phyloP scores from a whole-genome alignment of 2,797 vertebrate genomes.

The Pelobates cultripes region DNA sequence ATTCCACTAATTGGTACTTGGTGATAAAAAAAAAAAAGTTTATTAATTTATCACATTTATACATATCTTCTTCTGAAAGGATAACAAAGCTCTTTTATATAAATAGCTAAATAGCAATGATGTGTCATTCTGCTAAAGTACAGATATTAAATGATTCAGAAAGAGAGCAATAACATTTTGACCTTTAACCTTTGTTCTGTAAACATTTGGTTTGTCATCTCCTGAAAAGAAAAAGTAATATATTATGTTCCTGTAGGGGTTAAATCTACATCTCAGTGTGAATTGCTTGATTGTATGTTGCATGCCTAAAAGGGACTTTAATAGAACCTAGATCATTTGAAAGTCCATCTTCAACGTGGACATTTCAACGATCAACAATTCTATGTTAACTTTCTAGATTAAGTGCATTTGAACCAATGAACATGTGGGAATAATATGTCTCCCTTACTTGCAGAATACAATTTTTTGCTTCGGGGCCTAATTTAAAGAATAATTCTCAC shows the following conservation, averaged over 20 bases:
- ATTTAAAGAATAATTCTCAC: too few relatives aligned
- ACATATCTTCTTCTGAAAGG: conserved; percentile 4
- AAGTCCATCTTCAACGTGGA: neutral
- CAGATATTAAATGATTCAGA: conserved; percentile 3
- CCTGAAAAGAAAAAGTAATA: neutral
- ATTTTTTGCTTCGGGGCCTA: too few relatives aligned
- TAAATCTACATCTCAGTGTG: neutral
- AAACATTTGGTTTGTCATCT: conserved; percentile 20
- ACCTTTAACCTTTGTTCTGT: neutral
- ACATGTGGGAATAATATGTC: too few relatives aligned
- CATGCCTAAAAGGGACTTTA: neutral
- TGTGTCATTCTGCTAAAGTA: neutral
- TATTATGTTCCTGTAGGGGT: neutral
- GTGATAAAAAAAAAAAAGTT: conserved; percentile 1
- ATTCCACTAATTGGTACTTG: conserved; percentile 31
- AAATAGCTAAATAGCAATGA: neutral
- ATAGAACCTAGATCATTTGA: neutral
- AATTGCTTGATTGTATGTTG: neutral
- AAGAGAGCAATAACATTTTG: neutral
- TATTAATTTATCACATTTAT: conserved; percentile 30
- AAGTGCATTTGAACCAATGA: too few relatives aligned
- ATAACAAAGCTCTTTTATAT: conserved; percentile 16
- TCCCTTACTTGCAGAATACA: too few relatives aligned
- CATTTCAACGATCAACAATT: neutral
- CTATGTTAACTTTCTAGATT: too few relatives aligned